Percentiles rank a stretch among this genome's conserved stretches.
These are phyloP conservation scores for Acipenser transmontanus DNA, from an alignment of 2,797 vertebrate genomes.

Conservation along the genomic window DNA sequence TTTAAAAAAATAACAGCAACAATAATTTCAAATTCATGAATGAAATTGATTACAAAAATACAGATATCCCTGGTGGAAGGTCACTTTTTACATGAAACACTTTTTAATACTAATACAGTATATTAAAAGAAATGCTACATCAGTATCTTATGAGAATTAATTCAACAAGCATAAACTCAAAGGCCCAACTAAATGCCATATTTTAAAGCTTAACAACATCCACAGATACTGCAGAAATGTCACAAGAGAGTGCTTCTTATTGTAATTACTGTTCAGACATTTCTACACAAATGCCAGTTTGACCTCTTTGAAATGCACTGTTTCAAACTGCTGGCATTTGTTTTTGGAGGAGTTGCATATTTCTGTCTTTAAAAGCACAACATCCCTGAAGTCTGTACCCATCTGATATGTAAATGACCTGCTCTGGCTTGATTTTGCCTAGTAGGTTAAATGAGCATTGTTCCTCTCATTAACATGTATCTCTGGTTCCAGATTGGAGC, in stretches of 20 bases:
- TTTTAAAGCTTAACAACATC: background rate
- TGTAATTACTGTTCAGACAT: background rate
- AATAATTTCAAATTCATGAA: too few species aligned
- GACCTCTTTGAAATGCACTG: background rate
- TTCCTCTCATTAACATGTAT: background rate
- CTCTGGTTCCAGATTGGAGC: background rate
- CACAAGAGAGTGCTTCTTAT: background rate
- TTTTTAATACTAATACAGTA: too few species aligned
- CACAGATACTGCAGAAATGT: background rate
- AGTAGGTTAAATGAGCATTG: constrained; percentile 1
- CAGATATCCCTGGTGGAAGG: too few species aligned
- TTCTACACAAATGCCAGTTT: background rate
- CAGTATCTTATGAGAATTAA: background rate
- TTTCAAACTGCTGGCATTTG: background rate
- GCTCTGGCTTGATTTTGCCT: background rate
- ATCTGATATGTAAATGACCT: background rate
- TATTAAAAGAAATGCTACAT: too few species aligned
- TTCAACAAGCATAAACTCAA: background rate
- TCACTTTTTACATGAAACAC: too few species aligned
- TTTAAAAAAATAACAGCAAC: too few species aligned
- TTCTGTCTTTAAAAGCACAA: too few species aligned
- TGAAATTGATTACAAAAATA: too few species aligned
- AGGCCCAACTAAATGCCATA: background rate
- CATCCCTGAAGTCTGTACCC: background rate
- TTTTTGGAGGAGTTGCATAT: background rate